These are phyloP conservation scores for Ferdinandea cuprea DNA, from an alignment of 2,888 invertebrate genomes.

Conservation along the genomic window DNA sequence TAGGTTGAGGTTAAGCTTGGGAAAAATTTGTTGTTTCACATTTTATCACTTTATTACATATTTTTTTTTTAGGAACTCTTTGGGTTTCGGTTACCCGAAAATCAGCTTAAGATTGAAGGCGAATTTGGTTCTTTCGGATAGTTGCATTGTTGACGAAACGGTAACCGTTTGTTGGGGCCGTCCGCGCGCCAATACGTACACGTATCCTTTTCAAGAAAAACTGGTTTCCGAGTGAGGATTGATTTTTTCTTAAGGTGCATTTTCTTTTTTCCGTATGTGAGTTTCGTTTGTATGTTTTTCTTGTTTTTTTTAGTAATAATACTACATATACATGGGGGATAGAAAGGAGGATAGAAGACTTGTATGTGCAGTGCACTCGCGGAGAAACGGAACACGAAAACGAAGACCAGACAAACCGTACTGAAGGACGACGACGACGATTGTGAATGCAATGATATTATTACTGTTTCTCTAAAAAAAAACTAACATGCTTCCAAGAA, in stretches of 20 bases:
- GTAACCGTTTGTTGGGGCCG: conserved; percentile 51
- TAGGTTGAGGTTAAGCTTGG: conserved; percentile 75
- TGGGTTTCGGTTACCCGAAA: conserved; percentile 36
- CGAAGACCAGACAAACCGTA: conserved; percentile 74
- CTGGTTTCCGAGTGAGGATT: conserved; percentile 77
- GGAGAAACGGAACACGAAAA: conserved; percentile 64
- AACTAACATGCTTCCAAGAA: conserved; percentile 77
- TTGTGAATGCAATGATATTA: conserved; percentile 75
- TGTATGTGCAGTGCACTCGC: conserved; percentile 67
- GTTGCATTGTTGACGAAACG: conserved; percentile 64
- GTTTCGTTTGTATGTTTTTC: conserved; percentile 70
- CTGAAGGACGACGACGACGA: conserved; percentile 74
- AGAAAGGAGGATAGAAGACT: conserved; percentile 28
- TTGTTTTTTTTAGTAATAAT: conserved; percentile 70
- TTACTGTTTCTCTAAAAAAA: conserved; percentile 75
- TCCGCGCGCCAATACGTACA: conserved; percentile 74
- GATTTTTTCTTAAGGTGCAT: conserved; percentile 80
- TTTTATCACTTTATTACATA: conserved; percentile 61
- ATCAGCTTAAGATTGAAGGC: conserved; percentile 24
- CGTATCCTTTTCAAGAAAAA: conserved; percentile 74
- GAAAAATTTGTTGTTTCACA: conserved; percentile 52
- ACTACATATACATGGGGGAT: conserved; percentile 64
- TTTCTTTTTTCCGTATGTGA: conserved; percentile 72
- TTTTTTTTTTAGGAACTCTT: conserved; percentile 69
- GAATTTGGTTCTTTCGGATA: conserved; percentile 52